Conservation (phyloP, 92 coral and sea anemone species). For the Isaurus tuberculatus region DNA sequence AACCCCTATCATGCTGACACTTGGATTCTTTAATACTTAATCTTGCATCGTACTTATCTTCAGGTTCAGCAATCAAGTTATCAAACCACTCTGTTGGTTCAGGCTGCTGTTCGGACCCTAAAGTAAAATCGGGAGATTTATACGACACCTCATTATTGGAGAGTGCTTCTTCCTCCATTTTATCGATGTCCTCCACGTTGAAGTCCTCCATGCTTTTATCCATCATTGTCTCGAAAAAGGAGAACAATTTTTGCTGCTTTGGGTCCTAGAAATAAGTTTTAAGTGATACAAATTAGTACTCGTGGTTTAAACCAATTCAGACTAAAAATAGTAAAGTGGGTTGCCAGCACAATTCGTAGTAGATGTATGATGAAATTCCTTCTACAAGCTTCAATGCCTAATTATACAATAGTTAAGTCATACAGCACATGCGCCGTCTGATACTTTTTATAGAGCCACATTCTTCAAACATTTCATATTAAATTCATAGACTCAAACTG, state of each 20-base stretch:
- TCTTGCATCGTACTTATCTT: background rate
- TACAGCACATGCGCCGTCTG: no score
- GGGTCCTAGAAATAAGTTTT: conserved; percentile 76
- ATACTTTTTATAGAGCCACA: no score
- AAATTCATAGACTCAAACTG: no score
- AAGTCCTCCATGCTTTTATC: conserved; percentile 72
- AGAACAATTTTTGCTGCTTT: conserved; percentile 85
- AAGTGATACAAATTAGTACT: background rate
- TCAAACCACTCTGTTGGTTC: conserved; percentile 35
- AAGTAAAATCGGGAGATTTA: background rate
- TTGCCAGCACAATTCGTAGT: no score
- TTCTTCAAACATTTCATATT: no score
- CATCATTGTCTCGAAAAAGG: conserved; percentile 86
- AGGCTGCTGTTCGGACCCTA: background rate
- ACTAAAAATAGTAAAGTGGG: no score
- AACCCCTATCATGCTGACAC: background rate
- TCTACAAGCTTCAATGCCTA: no score
- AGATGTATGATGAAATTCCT: no score
- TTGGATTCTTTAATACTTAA: conserved; percentile 6
- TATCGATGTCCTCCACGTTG: conserved; percentile 33
- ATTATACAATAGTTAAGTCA: no score
- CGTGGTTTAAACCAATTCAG: no score
- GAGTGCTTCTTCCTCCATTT: conserved; percentile 29
- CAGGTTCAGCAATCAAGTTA: background rate
- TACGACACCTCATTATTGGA: conserved; percentile 9